Percentiles rank a stretch among this genome's conserved stretches.
Conservation (phyloP, 2,888 invertebrate genomes). For the Neoaliturus tenellus region DNA sequence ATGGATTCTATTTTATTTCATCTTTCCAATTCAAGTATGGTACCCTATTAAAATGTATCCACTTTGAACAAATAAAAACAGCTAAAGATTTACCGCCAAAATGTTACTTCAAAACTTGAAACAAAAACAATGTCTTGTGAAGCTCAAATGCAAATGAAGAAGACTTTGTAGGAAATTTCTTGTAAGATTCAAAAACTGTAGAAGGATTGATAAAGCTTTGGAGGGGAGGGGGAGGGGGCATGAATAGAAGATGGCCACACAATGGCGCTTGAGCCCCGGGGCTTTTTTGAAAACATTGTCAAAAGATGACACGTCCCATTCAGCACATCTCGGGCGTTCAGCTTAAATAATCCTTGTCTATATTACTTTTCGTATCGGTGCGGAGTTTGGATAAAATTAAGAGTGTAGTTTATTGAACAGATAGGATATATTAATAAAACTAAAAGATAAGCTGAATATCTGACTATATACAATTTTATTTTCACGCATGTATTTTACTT, state of each 20-base stretch:
- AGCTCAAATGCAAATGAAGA: slow-evolving; percentile 9
- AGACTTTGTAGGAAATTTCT: slow-evolving; percentile 12
- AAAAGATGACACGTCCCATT: slow-evolving; percentile 47
- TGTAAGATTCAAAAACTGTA: slow-evolving; percentile 38
- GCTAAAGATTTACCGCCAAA: too few species aligned
- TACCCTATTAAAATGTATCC: too few species aligned
- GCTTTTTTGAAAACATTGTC: slow-evolving; percentile 49
- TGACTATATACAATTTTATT: too few species aligned
- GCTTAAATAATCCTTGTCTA: slow-evolving; percentile 25
- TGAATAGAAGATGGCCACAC: slow-evolving; percentile 51
- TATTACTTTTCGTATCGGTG: not conserved
- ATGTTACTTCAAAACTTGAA: not conserved
- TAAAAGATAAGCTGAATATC: too few species aligned
- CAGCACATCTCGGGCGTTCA: slow-evolving; percentile 8
- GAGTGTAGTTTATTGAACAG: too few species aligned
- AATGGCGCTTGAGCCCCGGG: slow-evolving; percentile 44
- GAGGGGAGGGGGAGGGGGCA: slow-evolving; percentile 4
- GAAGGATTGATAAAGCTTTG: slow-evolving; percentile 20
- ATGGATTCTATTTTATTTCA: too few species aligned
- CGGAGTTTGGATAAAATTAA: not conserved
- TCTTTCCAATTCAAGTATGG: too few species aligned
- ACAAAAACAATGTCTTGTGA: not conserved
- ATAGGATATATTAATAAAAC: too few species aligned
- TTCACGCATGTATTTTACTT: too few species aligned
- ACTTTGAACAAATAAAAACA: too few species aligned